A percentile compares a stretch with the other conserved stretches of the same genome.
Conservation (phyloP, 2,888 invertebrate genomes). For the Eustalomyia histrio region DNA sequence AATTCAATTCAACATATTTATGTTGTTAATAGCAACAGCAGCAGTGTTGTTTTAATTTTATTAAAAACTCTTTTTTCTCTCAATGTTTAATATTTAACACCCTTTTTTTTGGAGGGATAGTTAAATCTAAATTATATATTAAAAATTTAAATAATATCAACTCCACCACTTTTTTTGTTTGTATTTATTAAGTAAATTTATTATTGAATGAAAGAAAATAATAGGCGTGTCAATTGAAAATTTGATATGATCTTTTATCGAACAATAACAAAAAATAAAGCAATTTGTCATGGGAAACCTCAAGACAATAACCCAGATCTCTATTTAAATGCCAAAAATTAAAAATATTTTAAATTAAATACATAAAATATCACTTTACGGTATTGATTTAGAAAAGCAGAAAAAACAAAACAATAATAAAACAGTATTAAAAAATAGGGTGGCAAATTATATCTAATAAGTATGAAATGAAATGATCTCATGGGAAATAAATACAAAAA, state of each 20-base stretch:
- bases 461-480: slow-evolving; percentile 47
- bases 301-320: slow-evolving; percentile 40
- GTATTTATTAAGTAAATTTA: slow-evolving; percentile 1
- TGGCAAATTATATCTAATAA: slow-evolving; percentile 32
- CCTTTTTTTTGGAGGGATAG: background rate
- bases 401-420: slow-evolving; percentile 1
- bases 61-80: too few species aligned
- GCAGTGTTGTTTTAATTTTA: too few species aligned
- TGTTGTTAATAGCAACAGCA: too few species aligned
- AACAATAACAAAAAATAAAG: slow-evolving; percentile 3
- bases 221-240: slow-evolving; percentile 17
- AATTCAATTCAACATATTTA: too few species aligned
- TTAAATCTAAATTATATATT: background rate
- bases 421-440: slow-evolving; percentile 19
- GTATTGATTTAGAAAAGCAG: slow-evolving; percentile 35
- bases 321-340: slow-evolving; percentile 26
- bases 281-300: slow-evolving; percentile 63
- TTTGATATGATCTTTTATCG: slow-evolving; percentile 10
- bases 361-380: slow-evolving; percentile 46
- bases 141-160: slow-evolving; percentile 3
- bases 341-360: background rate
- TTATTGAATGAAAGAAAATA: background rate
- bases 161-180: background rate
- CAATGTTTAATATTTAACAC: too few species aligned
- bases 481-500: slow-evolving; percentile 37